Conservation (phyloP, 2,888 invertebrate species). For the Drosophila anomelani region DNA sequence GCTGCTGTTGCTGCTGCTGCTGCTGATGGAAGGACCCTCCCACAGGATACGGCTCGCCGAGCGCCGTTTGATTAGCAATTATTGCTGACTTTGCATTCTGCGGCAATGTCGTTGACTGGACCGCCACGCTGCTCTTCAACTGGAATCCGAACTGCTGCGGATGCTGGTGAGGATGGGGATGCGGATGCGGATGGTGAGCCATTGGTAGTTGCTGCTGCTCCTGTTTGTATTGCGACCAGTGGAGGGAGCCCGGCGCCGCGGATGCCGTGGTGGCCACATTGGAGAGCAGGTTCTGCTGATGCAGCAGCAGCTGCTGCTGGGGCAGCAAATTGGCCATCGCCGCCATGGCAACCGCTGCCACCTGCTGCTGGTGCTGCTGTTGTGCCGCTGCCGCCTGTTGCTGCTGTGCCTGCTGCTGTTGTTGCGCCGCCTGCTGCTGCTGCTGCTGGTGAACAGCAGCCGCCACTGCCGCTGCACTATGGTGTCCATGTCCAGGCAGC, state of each 20-base stretch:
- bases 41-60: conserved; percentile 58
- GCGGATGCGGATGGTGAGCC: conserved; percentile 79
- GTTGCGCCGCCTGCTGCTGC: conserved; percentile 69
- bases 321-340: conserved; percentile 83
- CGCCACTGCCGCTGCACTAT: conserved; percentile 71
- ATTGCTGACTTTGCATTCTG: conserved; percentile 80
- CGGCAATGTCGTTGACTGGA: conserved; percentile 76
- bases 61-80: conserved; percentile 80
- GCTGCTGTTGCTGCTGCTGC: conserved; percentile 55
- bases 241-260: conserved; percentile 74
- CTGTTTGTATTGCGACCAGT: conserved; percentile 77
- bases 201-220: conserved; percentile 67
- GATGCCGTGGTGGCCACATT: conserved; percentile 77
- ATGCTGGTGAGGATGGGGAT: conserved; percentile 72
- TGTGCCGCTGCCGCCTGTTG: conserved; percentile 71
- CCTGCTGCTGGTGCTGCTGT: conserved; percentile 80
- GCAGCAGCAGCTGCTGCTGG: conserved; percentile 80
- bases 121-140: conserved; percentile 76
- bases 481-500: conserved; percentile 77
- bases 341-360: conserved; percentile 83
- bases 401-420: conserved; percentile 73
- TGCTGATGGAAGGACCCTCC: conserved; percentile 65
- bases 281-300: conserved; percentile 82
- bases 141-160: conserved; percentile 78
- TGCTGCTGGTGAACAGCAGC: conserved; percentile 76